phyloP scores from a whole-genome alignment of 2,113 vertebrate species.

The Vulpes ferrilata region DNA sequence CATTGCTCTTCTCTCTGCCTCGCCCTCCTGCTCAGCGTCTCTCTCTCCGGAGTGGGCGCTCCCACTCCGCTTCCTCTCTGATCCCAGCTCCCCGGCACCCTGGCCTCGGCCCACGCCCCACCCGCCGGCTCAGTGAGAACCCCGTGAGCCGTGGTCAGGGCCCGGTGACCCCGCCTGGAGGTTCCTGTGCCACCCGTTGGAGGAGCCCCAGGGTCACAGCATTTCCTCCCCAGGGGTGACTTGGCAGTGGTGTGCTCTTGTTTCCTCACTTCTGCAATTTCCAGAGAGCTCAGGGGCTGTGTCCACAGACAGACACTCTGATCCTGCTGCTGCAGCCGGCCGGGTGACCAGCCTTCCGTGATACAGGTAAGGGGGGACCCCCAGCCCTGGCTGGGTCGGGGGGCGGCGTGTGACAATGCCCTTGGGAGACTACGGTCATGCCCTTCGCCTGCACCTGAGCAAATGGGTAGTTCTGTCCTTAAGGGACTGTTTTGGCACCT shows the following conservation, averaged over 20 bases:
- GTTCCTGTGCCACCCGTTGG: not conserved
- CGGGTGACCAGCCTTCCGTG: not conserved
- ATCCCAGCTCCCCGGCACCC: not conserved
- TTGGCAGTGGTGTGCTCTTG: slow-evolving; percentile 43
- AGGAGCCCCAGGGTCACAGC: slow-evolving; percentile 28
- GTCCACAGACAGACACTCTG: not conserved
- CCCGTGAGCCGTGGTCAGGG: not conserved
- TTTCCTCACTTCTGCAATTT: slow-evolving; percentile 82
- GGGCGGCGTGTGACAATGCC: not conserved
- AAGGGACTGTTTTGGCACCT: not conserved
- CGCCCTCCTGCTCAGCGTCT: not conserved
- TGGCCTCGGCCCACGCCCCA: not conserved
- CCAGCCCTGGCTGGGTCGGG: not conserved
- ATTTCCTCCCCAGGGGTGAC: slow-evolving; percentile 76
- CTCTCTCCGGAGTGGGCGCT: not conserved
- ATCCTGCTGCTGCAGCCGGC: rapidly evolving
- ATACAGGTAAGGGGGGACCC: slow-evolving; percentile 51
- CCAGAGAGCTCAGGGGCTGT: slow-evolving; percentile 1
- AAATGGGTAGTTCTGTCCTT: not conserved
- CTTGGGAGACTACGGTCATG: not conserved
- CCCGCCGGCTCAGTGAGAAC: not conserved
- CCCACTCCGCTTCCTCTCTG: not conserved
- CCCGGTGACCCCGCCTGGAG: not conserved
- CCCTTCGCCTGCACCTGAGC: not conserved
- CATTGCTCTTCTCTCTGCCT: not conserved